These are phyloP conservation scores for Dermochelys coriacea DNA, from an alignment of 2,797 vertebrate species.

Conservation along the genomic window DNA sequence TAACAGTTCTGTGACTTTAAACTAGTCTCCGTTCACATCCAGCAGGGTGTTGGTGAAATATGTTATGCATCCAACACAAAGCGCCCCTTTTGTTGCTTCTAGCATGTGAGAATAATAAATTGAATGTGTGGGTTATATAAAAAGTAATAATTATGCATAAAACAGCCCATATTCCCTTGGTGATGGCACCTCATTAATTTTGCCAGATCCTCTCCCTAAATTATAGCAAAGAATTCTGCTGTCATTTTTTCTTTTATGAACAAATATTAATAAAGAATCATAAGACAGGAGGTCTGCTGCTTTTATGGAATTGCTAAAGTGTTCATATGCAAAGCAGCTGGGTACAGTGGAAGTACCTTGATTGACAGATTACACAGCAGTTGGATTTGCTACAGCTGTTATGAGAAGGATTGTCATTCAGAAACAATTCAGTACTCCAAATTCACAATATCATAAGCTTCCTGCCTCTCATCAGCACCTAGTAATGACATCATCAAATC, in stretches of 20 bases:
- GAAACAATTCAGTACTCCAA: background rate
- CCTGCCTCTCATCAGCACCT: background rate
- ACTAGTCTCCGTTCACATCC: conserved; percentile 34
- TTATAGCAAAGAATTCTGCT: conserved; percentile 52
- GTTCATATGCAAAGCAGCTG: background rate
- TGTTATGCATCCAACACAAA: conserved; percentile 50
- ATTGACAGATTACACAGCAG: background rate
- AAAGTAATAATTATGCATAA: conserved; percentile 54
- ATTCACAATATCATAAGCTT: background rate
- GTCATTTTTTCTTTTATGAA: conserved; percentile 56
- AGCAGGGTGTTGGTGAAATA: background rate
- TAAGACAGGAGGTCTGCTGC: background rate
- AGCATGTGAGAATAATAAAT: conserved; percentile 26
- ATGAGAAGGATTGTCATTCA: background rate
- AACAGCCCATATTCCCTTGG: conserved; percentile 47
- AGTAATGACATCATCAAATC: background rate
- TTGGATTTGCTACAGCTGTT: background rate
- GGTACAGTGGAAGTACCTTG: background rate
- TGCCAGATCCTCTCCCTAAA: conserved; percentile 47
- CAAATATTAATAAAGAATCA: conserved; percentile 31
- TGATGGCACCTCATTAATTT: conserved; percentile 62
- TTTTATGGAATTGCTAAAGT: background rate
- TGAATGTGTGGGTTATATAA: conserved; percentile 43
- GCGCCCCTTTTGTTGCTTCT: background rate
- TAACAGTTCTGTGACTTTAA: conserved; percentile 69